Base-by-base conservation (phyloP, 2,888 invertebrate species). In the Lingula anatina region DNA sequence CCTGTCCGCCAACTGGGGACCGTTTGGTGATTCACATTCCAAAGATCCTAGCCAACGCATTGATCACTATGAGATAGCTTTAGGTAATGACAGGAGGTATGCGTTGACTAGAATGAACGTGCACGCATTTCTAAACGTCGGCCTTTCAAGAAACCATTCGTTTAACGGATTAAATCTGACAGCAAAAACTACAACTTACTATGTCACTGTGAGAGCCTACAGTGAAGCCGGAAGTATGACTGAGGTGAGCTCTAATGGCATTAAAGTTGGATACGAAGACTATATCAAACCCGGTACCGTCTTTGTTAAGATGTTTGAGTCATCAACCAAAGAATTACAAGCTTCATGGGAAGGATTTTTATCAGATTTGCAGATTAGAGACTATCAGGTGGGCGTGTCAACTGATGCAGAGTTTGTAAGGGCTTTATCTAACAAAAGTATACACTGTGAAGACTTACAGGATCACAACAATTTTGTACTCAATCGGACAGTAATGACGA, bases 1-100 rank as follows among this genome's bases (percentile, higher is more conserved):
- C 39, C 44, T 66, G 18, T 54, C 56, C 20, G 57, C 58, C 26
- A 65, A 64, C 44, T 66, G 66, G 66, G 56, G 61, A 46, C 48
- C 44, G 3, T 66, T 66, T 46, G 66, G 66, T 7, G 49, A 55
- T 9, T 15, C 31, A 31, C 9, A 15, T 12, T 12, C 9, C 15
- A 9, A 43, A 3, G 47, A 53, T 24, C 51, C 53, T 0, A 44
- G 51, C 1, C 53, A 57, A 25, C 39, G 28, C 7, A 59, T 59
- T 20, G 41, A 38, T 12, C 39, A 48, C 24, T 56, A 54, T 35
- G 51, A 54, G 27, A 48, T 52, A 20, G 51, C 56, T 5, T 42
- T 54, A 3, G 51, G 56, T 24, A 41, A 48, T 25, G 50, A 52
- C 39, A 39, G 35, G 1, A 43, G 36, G 24, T 37, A 50, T 31